A percentile compares a stretch with the other conserved stretches of the same genome.
These are phyloP conservation scores for Eupithecia exiguata DNA, from an alignment of 2,888 invertebrate species.

Conservation along the genomic window DNA sequence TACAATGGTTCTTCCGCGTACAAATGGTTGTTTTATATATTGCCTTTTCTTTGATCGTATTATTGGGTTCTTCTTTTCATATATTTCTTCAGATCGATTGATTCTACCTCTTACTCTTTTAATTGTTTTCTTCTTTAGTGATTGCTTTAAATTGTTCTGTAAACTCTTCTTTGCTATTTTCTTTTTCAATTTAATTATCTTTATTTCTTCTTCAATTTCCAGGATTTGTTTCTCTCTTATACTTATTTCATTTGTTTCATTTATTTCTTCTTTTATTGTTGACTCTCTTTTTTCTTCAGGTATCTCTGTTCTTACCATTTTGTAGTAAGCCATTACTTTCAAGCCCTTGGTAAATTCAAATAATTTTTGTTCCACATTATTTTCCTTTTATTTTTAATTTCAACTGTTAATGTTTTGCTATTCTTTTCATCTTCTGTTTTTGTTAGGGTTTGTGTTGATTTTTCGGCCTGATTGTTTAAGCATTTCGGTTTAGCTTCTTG, in stretches of 20 bases:
- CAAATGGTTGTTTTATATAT: too few relatives aligned
- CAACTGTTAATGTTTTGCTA: not conserved
- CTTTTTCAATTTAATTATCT: not conserved
- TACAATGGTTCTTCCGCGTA: too few relatives aligned
- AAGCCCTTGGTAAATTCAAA: not conserved
- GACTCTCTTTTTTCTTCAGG: not conserved
- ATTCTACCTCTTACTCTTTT: too few relatives aligned
- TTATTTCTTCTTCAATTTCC: not conserved
- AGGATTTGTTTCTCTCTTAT: not conserved
- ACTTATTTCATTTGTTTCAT: not conserved
- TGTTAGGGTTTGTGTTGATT: not conserved
- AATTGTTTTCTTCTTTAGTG: too few relatives aligned
- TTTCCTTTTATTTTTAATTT: not conserved
- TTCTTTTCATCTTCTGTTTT: not conserved
- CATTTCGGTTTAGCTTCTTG: not conserved
- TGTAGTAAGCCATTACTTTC: not conserved
- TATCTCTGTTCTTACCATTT: not conserved
- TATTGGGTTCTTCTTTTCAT: too few relatives aligned
- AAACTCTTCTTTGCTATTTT: not conserved
- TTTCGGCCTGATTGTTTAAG: not conserved
- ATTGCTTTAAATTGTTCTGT: not conserved
- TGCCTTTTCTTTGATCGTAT: too few relatives aligned
- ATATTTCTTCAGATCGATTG: too few relatives aligned
- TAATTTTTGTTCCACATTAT: not conserved
- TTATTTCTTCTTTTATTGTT: not conserved